Evolutionary conservation across 2,888 invertebrate genomes (phyloP).

Genomic region (Melangyna quadrimaculata): DNA sequence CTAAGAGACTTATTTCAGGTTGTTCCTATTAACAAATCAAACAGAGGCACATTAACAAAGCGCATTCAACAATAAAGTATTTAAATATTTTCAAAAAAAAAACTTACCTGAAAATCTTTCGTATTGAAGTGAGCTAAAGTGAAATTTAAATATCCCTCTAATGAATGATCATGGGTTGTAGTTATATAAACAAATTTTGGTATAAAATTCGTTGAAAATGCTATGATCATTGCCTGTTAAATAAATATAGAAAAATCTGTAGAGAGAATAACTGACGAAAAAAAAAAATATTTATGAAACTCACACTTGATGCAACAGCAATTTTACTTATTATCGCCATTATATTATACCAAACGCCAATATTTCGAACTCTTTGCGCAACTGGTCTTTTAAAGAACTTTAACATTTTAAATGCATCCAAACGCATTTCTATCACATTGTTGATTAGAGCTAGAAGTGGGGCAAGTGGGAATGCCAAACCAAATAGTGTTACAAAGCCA

Average conservation of each 20-base stretch:
- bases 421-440: slow-evolving; percentile 91
- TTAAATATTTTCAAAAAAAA: neutral
- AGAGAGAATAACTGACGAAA: neutral
- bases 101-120: slow-evolving; percentile 82
- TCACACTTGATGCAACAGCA: slow-evolving; percentile 89
- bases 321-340: slow-evolving; percentile 88
- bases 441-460: slow-evolving; percentile 91
- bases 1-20: slow-evolving; percentile 75
- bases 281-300: slow-evolving; percentile 77
- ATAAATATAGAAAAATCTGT: slow-evolving; percentile 20
- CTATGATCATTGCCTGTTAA: slow-evolving; percentile 88
- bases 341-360: slow-evolving; percentile 90
- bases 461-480: slow-evolving; percentile 92
- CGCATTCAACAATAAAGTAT: neutral
- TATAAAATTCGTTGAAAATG: slow-evolving; percentile 92
- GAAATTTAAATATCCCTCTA: slow-evolving; percentile 86
- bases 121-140: slow-evolving; percentile 86
- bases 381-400: slow-evolving; percentile 88
- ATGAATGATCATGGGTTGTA: slow-evolving; percentile 82
- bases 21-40: slow-evolving; percentile 73
- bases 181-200: slow-evolving; percentile 87
- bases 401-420: slow-evolving; percentile 91
- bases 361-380: slow-evolving; percentile 87
- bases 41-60: neutral
- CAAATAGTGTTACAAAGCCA: slow-evolving; percentile 93